Conservation (phyloP, 37 sponge, comb jelly and placozoan genomes). For the Lycopodina hypogea region DNA sequence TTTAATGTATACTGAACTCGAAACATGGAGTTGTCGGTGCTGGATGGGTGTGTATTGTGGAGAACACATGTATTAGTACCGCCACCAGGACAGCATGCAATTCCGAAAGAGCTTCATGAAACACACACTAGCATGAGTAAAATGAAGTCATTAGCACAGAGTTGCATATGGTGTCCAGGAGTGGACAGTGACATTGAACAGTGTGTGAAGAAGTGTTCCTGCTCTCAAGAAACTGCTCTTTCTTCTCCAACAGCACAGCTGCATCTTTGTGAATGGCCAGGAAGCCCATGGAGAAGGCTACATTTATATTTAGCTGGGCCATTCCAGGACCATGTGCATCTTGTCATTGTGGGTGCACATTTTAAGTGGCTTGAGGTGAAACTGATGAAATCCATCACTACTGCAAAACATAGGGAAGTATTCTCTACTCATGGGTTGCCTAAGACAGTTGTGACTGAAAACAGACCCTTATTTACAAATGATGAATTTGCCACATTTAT, state of each 20-base stretch:
- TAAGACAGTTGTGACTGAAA: no score
- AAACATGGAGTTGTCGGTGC: no score
- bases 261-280: conserved; percentile 7
- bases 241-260: not conserved
- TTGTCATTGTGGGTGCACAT: not conserved
- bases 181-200: conserved; percentile 9
- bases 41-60: no score
- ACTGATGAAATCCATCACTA: not conserved
- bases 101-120: not conserved
- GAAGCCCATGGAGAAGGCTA: not conserved
- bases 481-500: no score
- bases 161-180: conserved; percentile 12
- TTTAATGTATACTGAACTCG: no score
- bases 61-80: no score
- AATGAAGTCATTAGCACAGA: not conserved
- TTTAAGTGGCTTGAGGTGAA: no score
- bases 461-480: no score
- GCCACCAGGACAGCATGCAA: no score
- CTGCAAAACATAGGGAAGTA: no score
- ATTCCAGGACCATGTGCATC: not conserved
- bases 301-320: not conserved
- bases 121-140: not conserved
- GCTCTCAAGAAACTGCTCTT: not conserved
- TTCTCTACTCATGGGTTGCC: no score
- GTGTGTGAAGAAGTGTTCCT: not conserved